These are phyloP conservation scores for Pyrgus malvae DNA, from an alignment of 2,888 invertebrate species.

Conservation along the genomic window DNA sequence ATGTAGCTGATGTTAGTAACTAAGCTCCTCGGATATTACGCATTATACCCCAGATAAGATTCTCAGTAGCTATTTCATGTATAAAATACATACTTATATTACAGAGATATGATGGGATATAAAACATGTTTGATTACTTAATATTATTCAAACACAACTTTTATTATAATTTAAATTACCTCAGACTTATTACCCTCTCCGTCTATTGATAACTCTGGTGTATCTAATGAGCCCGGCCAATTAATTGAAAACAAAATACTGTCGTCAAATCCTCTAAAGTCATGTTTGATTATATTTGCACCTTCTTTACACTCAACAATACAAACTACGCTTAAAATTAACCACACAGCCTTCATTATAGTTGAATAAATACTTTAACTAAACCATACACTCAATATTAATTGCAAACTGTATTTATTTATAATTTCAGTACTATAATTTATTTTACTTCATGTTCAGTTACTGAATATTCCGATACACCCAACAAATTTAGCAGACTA, in stretches of 20 bases:
- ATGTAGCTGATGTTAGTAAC: too few species aligned
- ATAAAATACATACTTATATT: too few species aligned
- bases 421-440: neutral
- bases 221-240: slow-evolving; percentile 83
- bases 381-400: neutral
- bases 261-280: slow-evolving; percentile 91
- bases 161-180: slow-evolving; percentile 37
- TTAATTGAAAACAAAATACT: slow-evolving; percentile 89
- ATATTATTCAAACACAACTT: neutral
- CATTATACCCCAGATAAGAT: too few species aligned
- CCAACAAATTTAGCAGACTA: neutral
- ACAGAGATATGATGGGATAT: too few species aligned
- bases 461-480: neutral
- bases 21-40: too few species aligned
- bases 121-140: too few species aligned
- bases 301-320: slow-evolving; percentile 53
- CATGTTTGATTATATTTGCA: slow-evolving; percentile 54
- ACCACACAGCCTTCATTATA: slow-evolving; percentile 50
- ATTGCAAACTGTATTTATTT: neutral
- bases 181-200: slow-evolving; percentile 47
- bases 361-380: neutral
- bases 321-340: slow-evolving; percentile 47
- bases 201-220: slow-evolving; percentile 50
- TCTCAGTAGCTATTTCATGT: too few species aligned
- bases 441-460: neutral